These are phyloP conservation scores for Mellilla xanthometata DNA, from an alignment of 2,888 invertebrate genomes.

Conservation along the genomic window DNA sequence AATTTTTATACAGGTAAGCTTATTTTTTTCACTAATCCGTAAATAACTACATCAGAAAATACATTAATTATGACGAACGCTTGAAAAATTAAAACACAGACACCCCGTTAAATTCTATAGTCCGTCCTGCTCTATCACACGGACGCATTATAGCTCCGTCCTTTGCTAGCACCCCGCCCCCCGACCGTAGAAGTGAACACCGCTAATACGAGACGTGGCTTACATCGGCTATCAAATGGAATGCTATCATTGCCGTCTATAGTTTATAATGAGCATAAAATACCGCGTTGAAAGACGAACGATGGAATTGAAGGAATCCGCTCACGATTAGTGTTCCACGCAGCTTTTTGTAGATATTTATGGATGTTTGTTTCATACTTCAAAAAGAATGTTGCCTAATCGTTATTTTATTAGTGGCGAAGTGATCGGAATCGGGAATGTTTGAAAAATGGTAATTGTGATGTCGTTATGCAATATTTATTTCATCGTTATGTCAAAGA, in stretches of 20 bases:
- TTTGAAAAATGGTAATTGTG: conserved; percentile 13
- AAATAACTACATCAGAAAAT: too few species aligned
- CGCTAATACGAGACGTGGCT: too few species aligned
- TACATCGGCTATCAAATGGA: too few species aligned
- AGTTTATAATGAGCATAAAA: conserved; percentile 24
- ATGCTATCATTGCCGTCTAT: not conserved
- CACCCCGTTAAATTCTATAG: too few species aligned
- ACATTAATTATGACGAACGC: too few species aligned
- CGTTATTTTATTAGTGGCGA: conserved; percentile 18
- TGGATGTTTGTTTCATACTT: conserved; percentile 23
- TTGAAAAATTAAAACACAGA: too few species aligned
- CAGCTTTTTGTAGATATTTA: conserved; percentile 21
- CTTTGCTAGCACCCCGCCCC: too few species aligned
- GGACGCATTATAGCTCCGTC: too few species aligned
- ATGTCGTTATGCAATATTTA: conserved; percentile 13
- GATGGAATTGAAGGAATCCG: conserved; percentile 26
- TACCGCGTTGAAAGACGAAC: conserved; percentile 21
- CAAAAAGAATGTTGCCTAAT: conserved; percentile 25
- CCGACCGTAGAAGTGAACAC: too few species aligned
- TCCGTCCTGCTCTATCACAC: too few species aligned
- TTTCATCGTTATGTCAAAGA: conserved; percentile 5
- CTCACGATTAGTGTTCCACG: conserved; percentile 15
- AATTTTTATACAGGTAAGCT: too few species aligned
- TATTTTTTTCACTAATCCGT: too few species aligned
- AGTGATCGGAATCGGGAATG: conserved; percentile 13